Percentiles rank a stretch among this genome's conserved stretches.
phyloP scores from a whole-genome alignment of 1,140 invertebrate genomes.

The Plutomurus gul region DNA sequence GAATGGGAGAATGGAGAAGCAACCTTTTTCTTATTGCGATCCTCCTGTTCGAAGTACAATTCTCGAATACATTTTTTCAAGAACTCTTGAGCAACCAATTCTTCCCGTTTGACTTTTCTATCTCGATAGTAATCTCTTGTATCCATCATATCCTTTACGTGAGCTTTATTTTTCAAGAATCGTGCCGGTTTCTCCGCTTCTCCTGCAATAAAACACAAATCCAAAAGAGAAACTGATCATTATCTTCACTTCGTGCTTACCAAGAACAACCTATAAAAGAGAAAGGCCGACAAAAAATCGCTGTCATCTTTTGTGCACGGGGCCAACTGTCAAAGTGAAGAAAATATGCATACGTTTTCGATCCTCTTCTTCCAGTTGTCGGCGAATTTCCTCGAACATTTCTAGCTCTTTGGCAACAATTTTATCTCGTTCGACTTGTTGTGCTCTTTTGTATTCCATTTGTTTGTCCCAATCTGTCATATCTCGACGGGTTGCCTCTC shows the following conservation, averaged over 20 bases:
- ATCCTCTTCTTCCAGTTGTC: conserved; percentile 33
- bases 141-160: conserved; percentile 50
- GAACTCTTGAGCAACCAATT: conserved; percentile 49
- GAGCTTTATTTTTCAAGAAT: conserved; percentile 35
- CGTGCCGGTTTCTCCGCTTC: conserved; percentile 33
- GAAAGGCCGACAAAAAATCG: not conserved
- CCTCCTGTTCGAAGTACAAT: conserved; percentile 44
- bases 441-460: conserved; percentile 40
- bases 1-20: not conserved
- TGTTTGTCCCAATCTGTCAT: conserved; percentile 33
- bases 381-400: conserved; percentile 18
- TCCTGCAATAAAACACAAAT: conserved; percentile 17
- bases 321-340: not conserved
- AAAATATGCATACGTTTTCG: conserved; percentile 16
- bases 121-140: conserved; percentile 50
- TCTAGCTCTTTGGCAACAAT: conserved; percentile 39
- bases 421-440: conserved; percentile 15
- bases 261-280: not conserved
- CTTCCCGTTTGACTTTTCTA: conserved; percentile 46
- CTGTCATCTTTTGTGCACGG: not conserved
- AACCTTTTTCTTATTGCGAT: conserved; percentile 48
- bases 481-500: not conserved
- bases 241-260: not conserved
- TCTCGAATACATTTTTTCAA: conserved; percentile 49
- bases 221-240: conserved; percentile 12